These are phyloP conservation scores for Poeciliopsis presidionis DNA, from an alignment of 2,797 vertebrate species.

Conservation along the genomic window DNA sequence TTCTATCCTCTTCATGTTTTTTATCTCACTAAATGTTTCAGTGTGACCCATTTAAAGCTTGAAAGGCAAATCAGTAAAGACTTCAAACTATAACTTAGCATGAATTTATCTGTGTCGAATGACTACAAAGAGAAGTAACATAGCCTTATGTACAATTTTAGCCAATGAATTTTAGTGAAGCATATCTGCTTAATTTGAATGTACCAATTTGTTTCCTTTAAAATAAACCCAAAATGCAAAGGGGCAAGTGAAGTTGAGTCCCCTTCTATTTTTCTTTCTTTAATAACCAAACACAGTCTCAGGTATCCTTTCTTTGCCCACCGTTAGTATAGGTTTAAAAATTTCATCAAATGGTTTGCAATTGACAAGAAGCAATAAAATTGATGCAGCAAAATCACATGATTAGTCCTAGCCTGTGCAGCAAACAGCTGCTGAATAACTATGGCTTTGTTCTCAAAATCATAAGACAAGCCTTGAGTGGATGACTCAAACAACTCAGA, in stretches of 20 bases:
- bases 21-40: slow-evolving; percentile 16
- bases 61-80: slow-evolving; percentile 25
- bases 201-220: background rate
- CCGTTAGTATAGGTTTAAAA: background rate
- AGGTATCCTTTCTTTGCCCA: background rate
- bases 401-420: slow-evolving; percentile 38
- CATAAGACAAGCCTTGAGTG: slow-evolving; percentile 61
- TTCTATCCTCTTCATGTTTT: background rate
- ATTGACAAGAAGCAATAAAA: slow-evolving; percentile 16
- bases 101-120: slow-evolving; percentile 18
- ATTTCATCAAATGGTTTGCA: slow-evolving; percentile 14
- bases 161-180: slow-evolving; percentile 25
- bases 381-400: slow-evolving; percentile 47
- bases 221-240: background rate
- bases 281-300: slow-evolving; percentile 3
- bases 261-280: background rate
- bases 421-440: slow-evolving; percentile 60
- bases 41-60: slow-evolving; percentile 4
- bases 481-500: slow-evolving; percentile 29
- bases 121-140: slow-evolving; percentile 8
- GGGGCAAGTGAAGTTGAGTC: background rate
- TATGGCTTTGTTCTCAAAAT: slow-evolving; percentile 58
- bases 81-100: slow-evolving; percentile 15
- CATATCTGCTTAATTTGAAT: slow-evolving; percentile 4
- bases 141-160: slow-evolving; percentile 15